phyloP scores from a whole-genome alignment of 2,888 invertebrate species.

The Thera obeliscata region DNA sequence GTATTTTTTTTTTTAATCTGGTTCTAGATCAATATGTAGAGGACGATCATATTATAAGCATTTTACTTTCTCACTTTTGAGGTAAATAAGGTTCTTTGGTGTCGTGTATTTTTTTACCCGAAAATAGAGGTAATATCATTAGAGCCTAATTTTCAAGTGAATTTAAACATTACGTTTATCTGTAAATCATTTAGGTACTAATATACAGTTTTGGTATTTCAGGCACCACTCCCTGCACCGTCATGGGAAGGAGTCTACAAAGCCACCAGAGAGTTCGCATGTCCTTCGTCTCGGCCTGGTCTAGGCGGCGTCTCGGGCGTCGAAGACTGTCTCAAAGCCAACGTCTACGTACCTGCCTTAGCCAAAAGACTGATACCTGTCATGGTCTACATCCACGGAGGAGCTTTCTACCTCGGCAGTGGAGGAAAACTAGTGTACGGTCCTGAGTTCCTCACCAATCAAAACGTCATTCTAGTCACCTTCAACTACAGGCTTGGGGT shows the following conservation, averaged over 20 bases:
- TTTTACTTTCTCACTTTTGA: too few species aligned
- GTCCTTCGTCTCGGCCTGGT: slow-evolving; percentile 67
- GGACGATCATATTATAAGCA: not conserved
- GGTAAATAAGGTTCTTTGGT: too few species aligned
- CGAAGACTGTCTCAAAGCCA: slow-evolving; percentile 74
- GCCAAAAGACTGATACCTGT: slow-evolving; percentile 61
- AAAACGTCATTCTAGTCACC: slow-evolving; percentile 71
- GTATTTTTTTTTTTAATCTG: slow-evolving; percentile 17
- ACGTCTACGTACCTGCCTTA: slow-evolving; percentile 67
- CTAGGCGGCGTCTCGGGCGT: slow-evolving; percentile 60
- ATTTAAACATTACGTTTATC: too few species aligned
- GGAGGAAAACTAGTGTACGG: slow-evolving; percentile 70
- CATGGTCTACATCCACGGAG: slow-evolving; percentile 77
- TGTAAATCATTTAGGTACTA: not conserved
- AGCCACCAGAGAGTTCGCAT: slow-evolving; percentile 67
- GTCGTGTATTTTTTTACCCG: too few species aligned
- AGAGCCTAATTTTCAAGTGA: too few species aligned
- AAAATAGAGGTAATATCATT: too few species aligned
- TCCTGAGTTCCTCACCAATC: slow-evolving; percentile 69
- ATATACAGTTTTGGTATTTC: slow-evolving; percentile 18
- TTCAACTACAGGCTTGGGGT: slow-evolving; percentile 75
- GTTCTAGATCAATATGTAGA: not conserved
- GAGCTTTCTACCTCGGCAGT: slow-evolving; percentile 70
- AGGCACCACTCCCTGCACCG: slow-evolving; percentile 74
- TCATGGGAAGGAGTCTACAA: slow-evolving; percentile 70